Evolutionary conservation across 2,797 vertebrate species (phyloP).

Genomic region (Phylloscopus collybita): DNA sequence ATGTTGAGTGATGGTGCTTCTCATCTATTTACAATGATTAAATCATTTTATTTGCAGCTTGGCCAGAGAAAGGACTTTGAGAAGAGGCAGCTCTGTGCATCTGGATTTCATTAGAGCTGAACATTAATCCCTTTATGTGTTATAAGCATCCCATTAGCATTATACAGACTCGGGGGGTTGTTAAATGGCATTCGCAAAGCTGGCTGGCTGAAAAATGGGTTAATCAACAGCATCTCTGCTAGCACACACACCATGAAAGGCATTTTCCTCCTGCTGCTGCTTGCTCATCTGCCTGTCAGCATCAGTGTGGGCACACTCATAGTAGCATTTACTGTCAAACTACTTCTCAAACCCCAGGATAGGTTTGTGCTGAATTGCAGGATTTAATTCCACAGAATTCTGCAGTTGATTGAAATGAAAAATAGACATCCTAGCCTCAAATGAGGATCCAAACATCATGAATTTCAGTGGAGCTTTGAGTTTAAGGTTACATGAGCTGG

Average conservation of each 20-base stretch:
- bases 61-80: slow-evolving; percentile 28
- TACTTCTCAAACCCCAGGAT: neutral
- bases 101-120: slow-evolving; percentile 68
- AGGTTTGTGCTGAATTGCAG: neutral
- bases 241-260: slow-evolving; percentile 13
- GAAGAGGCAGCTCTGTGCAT: slow-evolving; percentile 54
- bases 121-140: slow-evolving; percentile 64
- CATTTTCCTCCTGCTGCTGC: neutral
- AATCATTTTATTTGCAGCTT: slow-evolving; percentile 37
- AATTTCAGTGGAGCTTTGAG: neutral
- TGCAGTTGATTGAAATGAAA: neutral
- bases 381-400: neutral
- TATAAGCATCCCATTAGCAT: slow-evolving; percentile 42
- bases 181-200: slow-evolving; percentile 18
- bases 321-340: neutral
- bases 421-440: neutral
- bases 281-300: neutral
- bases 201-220: slow-evolving; percentile 25
- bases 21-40: slow-evolving; percentile 9
- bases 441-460: neutral
- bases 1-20: neutral
- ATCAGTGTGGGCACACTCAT: neutral
- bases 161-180: neutral
- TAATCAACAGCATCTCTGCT: neutral
- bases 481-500: neutral